Percentiles rank a stretch among this genome's conserved stretches.
Evolutionary conservation across 1,140 invertebrate species (phyloP).

Genomic region (Pectinophora gossypiella): DNA sequence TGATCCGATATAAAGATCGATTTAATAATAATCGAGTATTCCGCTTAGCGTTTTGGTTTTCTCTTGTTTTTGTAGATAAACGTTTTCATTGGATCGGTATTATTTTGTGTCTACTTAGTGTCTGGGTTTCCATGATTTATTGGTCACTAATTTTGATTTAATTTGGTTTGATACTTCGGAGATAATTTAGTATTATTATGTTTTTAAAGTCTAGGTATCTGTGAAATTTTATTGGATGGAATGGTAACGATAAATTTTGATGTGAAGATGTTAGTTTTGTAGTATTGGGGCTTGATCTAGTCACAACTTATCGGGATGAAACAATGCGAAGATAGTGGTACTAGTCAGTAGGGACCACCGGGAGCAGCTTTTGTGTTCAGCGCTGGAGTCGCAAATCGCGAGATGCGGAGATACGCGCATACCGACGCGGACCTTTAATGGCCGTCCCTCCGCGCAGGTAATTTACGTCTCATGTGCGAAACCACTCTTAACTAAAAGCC

Average conservation of each 20-base stretch:
- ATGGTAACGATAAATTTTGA: neutral
- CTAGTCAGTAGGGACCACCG: conserved; percentile 50
- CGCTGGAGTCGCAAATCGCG: conserved; percentile 61
- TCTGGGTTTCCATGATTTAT: conserved; percentile 35
- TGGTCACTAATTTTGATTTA: conserved; percentile 26
- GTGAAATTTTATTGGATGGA: neutral
- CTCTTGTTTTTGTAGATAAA: conserved; percentile 47
- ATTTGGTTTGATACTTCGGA: conserved; percentile 10
- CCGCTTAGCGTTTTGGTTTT: conserved; percentile 39
- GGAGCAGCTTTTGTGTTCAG: conserved; percentile 61
- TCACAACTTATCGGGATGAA: conserved; percentile 11
- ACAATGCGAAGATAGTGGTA: conserved; percentile 48
- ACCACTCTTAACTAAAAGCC: conserved; percentile 71
- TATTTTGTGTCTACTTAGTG: conserved; percentile 32
- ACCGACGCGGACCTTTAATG: conserved; percentile 60
- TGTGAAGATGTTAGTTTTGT: neutral
- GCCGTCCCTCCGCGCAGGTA: conserved; percentile 55
- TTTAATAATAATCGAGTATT: conserved; percentile 65
- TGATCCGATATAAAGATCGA: conserved; percentile 71
- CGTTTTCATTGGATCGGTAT: conserved; percentile 38
- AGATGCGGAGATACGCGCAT: conserved; percentile 67
- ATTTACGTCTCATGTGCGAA: conserved; percentile 73
- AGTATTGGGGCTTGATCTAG: neutral
- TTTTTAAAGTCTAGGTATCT: neutral
- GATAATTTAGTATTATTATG: conserved; percentile 10